phyloP scores from a whole-genome alignment of 2,113 vertebrate genomes.

The Neomonachus schauinslandi region DNA sequence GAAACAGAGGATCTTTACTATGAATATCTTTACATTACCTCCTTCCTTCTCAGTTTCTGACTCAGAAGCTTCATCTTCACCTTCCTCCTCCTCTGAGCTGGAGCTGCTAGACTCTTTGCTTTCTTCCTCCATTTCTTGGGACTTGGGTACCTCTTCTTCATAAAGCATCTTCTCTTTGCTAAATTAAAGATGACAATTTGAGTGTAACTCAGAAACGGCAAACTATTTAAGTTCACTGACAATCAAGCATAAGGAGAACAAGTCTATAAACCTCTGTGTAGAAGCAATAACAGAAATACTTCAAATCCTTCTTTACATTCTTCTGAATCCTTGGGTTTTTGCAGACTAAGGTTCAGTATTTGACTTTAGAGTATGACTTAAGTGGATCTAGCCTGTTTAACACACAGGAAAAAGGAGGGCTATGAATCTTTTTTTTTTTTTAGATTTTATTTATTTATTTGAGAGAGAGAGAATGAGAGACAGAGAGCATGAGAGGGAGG shows the following conservation, averaged over 20 bases:
- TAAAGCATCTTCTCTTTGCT: conserved; percentile 90
- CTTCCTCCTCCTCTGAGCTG: conserved; percentile 89
- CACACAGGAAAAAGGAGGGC: background rate
- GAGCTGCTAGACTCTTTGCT: conserved; percentile 88
- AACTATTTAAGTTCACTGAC: background rate
- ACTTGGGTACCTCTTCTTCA: conserved; percentile 85
- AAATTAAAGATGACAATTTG: conserved; percentile 44
- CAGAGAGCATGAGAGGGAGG: too few relatives aligned
- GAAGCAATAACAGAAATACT: background rate
- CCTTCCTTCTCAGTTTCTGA: conserved; percentile 88
- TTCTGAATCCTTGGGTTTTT: background rate
- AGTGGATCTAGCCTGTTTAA: background rate
- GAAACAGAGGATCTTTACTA: background rate
- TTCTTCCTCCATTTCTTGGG: conserved; percentile 84
- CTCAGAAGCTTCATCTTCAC: conserved; percentile 88
- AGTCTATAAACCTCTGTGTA: background rate
- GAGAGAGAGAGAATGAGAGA: too few relatives aligned
- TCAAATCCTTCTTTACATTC: background rate
- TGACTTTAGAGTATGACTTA: background rate
- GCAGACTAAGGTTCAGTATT: background rate
- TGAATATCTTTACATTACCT: conserved; percentile 75
- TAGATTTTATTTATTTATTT: too few relatives aligned
- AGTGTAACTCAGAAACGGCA: background rate
- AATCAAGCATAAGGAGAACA: background rate
- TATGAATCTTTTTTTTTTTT: too few relatives aligned